Evolutionary conservation across 2,113 vertebrate species (phyloP), one percentile per base, ranked within the genome.

Genomic region (Grallaria varia): DNA sequence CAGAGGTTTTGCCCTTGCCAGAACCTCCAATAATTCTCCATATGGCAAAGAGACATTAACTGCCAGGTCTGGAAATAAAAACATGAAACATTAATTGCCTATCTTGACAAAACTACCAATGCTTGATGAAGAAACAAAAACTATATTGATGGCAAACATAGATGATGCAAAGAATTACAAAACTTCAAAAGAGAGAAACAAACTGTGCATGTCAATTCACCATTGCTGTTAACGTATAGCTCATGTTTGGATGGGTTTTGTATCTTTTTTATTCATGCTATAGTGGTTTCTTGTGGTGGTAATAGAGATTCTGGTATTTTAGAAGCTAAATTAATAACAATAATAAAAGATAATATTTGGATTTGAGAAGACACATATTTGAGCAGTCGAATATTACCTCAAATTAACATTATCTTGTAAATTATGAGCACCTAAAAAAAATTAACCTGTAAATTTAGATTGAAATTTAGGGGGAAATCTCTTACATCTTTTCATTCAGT

Each of bases 91-190:
- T 89, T 95, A 91, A 87, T 93, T 60, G 71, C 78, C 85, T 81
- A 8, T 90, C 87, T 95, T 84, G 60, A 93, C 78, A 95, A 95
- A 97, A 96, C 82, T 89, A 77, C 78, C 93, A 92, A 92, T 68
- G 71, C 90, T 96, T 95, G 84, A 95, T 95, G 95, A 97, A 96
- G 90, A 90, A 96, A 91, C 73, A 96, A 94, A 59, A 79, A 93
- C 78, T 27, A 93, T 44, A 93, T 90, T 87, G 59, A 42, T 69
- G 56, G 84, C 58, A 93, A 95, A 96, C 76, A 67, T 11, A 94
- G 90, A 82, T 87, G 67, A 83, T 28, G 40, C 45, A 93, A 93
- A 95, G 50, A 88, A 93, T 22, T 84, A 87, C 42, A 53, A 95
- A 96, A 67, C 14, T 66, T 73, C 42, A 44, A 92, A 96, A 93